phyloP scores from a whole-genome alignment of 1,140 invertebrate genomes.

The Sycophaga agraensis region DNA sequence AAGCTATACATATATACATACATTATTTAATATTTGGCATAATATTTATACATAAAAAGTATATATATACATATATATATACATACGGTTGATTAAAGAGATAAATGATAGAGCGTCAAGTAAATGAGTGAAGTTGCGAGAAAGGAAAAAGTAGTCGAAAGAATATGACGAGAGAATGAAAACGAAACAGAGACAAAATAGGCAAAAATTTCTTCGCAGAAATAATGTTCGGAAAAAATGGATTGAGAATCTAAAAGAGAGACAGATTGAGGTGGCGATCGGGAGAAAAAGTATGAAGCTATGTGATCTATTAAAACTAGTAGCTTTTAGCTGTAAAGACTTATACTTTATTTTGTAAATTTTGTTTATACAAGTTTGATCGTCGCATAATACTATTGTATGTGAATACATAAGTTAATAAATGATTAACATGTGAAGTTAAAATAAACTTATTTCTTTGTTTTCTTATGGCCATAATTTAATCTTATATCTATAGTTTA shows the following conservation, averaged over 20 bases:
- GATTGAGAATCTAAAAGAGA: conserved; percentile 8
- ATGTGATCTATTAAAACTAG: conserved; percentile 59
- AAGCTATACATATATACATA: conserved; percentile 42
- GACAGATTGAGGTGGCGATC: not conserved
- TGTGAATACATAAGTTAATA: conserved; percentile 60
- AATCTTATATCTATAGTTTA: too few species aligned
- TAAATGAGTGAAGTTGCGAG: conserved; percentile 6
- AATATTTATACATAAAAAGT: conserved; percentile 52
- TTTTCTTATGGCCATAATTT: too few species aligned
- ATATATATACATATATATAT: conserved; percentile 41
- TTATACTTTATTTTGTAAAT: conserved; percentile 61
- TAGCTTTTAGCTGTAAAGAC: conserved; percentile 60
- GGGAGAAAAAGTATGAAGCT: conserved; percentile 44
- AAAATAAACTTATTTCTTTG: conserved; percentile 32
- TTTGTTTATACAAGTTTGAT: conserved; percentile 61
- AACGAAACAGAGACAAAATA: too few species aligned
- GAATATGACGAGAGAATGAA: too few species aligned
- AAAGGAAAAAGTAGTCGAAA: conserved; percentile 18
- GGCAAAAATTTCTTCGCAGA: too few species aligned
- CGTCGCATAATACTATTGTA: conserved; percentile 60
- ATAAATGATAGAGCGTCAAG: conserved; percentile 24
- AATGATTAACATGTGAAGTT: conserved; percentile 60
- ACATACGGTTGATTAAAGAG: conserved; percentile 32
- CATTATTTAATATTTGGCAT: conserved; percentile 57
- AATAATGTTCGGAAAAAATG: not conserved